Percentiles rank a stretch among this genome's conserved stretches.
These are phyloP conservation scores for Calliphora vicina DNA, from an alignment of 1,140 invertebrate genomes.

Conservation along the genomic window DNA sequence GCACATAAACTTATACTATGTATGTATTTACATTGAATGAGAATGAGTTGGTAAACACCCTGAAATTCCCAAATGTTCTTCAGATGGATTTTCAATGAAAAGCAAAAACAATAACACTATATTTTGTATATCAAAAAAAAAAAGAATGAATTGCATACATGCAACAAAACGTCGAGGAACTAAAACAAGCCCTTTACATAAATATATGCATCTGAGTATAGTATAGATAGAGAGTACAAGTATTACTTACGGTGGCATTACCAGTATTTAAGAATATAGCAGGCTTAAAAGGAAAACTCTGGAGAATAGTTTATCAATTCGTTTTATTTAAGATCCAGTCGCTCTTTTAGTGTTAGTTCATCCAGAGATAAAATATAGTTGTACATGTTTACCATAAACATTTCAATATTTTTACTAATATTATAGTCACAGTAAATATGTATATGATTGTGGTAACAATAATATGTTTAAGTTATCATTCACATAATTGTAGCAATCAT, in stretches of 20 bases:
- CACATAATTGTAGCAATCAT: too few relatives aligned
- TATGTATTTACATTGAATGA: too few relatives aligned
- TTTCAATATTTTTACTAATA: too few relatives aligned
- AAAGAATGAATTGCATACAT: neutral
- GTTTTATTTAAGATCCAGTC: too few relatives aligned
- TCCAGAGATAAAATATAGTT: too few relatives aligned
- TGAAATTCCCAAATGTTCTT: neutral
- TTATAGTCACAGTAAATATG: too few relatives aligned
- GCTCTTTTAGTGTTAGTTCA: too few relatives aligned
- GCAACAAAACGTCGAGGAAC: too few relatives aligned
- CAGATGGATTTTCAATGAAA: neutral
- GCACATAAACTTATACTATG: constrained; percentile 10
- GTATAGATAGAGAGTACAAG: neutral
- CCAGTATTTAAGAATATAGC: neutral
- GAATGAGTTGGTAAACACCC: neutral
- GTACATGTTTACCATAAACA: too few relatives aligned
- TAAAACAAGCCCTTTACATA: neutral
- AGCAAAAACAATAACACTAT: neutral
- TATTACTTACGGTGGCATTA: neutral
- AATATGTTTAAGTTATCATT: too few relatives aligned
- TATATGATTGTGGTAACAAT: too few relatives aligned
- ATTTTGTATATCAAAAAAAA: neutral
- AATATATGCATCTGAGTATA: neutral
- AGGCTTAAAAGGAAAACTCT: neutral
- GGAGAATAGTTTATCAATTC: too few relatives aligned